Evolutionary conservation across 2,797 vertebrate genomes (phyloP).

Genomic region (Acanthurus leucopareius): DNA sequence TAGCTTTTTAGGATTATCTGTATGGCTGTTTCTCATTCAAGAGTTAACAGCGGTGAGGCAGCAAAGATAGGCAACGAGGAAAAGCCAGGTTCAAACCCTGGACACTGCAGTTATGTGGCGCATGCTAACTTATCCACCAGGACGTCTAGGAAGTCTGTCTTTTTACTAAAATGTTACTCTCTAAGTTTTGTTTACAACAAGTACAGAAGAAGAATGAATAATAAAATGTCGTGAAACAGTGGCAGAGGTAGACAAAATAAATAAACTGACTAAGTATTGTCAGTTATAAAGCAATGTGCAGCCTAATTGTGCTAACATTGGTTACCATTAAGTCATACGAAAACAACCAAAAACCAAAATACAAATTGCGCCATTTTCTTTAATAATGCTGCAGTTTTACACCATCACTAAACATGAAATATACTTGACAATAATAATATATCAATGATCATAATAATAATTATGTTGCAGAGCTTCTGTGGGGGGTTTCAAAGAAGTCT

Average conservation of each 20-base stretch:
- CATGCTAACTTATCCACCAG: not conserved
- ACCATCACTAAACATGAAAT: no score
- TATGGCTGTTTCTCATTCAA: constrained; percentile 18
- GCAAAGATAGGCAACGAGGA: not conserved
- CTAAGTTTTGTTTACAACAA: not conserved
- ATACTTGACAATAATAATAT: no score
- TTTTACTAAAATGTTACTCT: not conserved
- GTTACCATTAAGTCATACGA: no score
- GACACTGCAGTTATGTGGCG: constrained; percentile 3
- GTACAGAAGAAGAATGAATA: not conserved
- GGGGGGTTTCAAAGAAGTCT: no score
- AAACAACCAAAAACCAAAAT: no score
- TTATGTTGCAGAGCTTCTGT: no score
- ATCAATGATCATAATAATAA: no score
- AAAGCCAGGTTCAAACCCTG: constrained; percentile 6
- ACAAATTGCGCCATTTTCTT: no score
- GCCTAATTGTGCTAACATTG: not conserved
- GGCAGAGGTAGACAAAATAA: not conserved
- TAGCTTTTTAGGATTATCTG: constrained; percentile 30
- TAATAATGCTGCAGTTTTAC: no score
- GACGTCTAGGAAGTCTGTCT: not conserved
- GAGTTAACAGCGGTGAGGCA: not conserved
- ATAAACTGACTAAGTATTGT: not conserved
- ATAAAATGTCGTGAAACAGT: not conserved
- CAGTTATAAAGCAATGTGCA: not conserved